These are phyloP conservation scores for Danionella dracula DNA, from an alignment of 2,797 vertebrate species.

Conservation along the genomic window DNA sequence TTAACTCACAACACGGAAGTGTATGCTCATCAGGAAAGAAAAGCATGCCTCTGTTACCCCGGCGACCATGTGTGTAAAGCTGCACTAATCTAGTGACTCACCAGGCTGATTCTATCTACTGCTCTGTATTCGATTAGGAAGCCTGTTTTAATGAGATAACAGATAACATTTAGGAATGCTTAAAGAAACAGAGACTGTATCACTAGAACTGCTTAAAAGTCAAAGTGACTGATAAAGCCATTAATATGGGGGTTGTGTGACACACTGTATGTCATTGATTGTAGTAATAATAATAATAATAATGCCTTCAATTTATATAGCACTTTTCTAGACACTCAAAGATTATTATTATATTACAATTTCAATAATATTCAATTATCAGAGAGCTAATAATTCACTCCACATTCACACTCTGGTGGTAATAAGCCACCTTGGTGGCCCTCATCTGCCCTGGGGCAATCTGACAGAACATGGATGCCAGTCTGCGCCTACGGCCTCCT, in stretches of 20 bases:
- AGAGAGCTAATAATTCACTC: too few relatives aligned
- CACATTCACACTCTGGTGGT: too few relatives aligned
- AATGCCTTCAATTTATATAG: too few relatives aligned
- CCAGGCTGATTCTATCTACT: constrained; percentile 60
- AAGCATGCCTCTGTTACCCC: constrained; percentile 50
- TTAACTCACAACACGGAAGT: constrained; percentile 52
- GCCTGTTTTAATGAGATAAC: constrained; percentile 51
- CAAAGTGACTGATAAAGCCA: constrained; percentile 48
- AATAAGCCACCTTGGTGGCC: too few relatives aligned
- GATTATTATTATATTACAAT: too few relatives aligned
- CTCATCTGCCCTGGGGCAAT: too few relatives aligned
- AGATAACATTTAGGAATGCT: constrained; percentile 60
- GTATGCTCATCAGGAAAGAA: constrained; percentile 51
- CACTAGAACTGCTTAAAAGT: constrained; percentile 49
- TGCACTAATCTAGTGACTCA: constrained; percentile 66
- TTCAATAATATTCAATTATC: too few relatives aligned
- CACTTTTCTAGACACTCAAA: too few relatives aligned
- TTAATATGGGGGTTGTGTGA: background rate
- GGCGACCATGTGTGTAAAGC: constrained; percentile 48
- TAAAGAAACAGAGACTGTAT: constrained; percentile 49
- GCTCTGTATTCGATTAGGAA: constrained; percentile 66
- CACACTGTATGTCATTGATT: too few relatives aligned
- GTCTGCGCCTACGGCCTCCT: too few relatives aligned
- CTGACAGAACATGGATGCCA: too few relatives aligned
- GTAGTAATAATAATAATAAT: too few relatives aligned